Evolutionary conservation across 2,888 invertebrate species (phyloP).

Genomic region (Griposia aprilina): DNA sequence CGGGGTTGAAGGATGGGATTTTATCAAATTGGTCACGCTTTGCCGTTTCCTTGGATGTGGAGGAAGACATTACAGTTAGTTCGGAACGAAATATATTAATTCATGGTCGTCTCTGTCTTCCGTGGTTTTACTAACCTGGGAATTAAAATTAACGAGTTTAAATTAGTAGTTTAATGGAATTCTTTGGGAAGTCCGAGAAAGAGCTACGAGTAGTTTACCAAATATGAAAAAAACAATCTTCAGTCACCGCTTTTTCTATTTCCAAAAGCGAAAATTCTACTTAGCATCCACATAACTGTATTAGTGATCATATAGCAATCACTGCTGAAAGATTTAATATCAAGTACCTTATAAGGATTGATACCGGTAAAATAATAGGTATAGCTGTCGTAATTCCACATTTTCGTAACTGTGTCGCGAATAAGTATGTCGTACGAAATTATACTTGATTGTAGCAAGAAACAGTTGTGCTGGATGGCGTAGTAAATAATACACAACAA

Average conservation of each 20-base stretch:
- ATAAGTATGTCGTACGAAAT: not conserved
- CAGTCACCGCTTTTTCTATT: not conserved
- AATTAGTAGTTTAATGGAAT: not conserved
- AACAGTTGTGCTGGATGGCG: not conserved
- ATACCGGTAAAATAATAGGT: not conserved
- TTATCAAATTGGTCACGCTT: slow-evolving; percentile 49
- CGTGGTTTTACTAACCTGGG: slow-evolving; percentile 21
- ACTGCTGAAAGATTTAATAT: too few relatives aligned
- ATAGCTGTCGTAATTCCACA: not conserved
- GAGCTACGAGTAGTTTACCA: not conserved
- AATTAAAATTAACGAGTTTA: slow-evolving; percentile 17
- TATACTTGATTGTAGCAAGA: not conserved
- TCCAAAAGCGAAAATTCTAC: not conserved
- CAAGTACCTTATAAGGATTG: too few relatives aligned
- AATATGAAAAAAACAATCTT: too few relatives aligned
- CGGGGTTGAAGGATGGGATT: slow-evolving; percentile 40
- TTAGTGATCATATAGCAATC: not conserved
- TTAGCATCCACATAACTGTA: not conserved
- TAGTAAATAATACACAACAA: not conserved
- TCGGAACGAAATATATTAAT: slow-evolving; percentile 39
- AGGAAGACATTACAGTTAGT: slow-evolving; percentile 58
- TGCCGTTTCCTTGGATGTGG: slow-evolving; percentile 36
- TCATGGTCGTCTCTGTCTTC: slow-evolving; percentile 14
- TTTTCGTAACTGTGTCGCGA: not conserved
- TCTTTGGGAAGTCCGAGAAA: not conserved